These are phyloP conservation scores for Heliconius eleuchia DNA, from an alignment of 1,140 invertebrate genomes.

Conservation along the genomic window DNA sequence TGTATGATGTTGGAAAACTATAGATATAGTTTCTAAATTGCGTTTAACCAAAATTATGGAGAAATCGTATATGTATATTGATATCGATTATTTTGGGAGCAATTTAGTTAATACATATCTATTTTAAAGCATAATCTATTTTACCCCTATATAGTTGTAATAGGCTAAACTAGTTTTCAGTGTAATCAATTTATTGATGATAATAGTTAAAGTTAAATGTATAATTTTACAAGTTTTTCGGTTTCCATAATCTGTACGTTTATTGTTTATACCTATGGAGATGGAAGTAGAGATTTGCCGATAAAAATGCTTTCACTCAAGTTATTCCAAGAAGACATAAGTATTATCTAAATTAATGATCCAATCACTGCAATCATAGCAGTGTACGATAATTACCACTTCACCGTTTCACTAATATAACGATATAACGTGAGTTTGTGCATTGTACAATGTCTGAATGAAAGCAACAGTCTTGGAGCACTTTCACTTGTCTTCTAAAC, in stretches of 20 bases:
- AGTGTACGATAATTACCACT: neutral
- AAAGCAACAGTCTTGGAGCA: conserved; percentile 56
- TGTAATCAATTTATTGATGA: neutral
- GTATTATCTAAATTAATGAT: neutral
- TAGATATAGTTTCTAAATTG: too few species aligned
- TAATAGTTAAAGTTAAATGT: neutral
- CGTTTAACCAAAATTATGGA: too few species aligned
- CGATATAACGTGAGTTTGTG: conserved; percentile 14
- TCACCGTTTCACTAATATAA: neutral
- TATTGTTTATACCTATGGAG: too few species aligned
- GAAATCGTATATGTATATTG: too few species aligned
- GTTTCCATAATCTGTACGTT: too few species aligned
- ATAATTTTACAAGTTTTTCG: too few species aligned
- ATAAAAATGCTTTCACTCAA: neutral
- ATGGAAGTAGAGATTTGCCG: too few species aligned
- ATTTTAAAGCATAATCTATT: too few species aligned
- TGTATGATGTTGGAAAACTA: too few species aligned
- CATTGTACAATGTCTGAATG: conserved; percentile 43
- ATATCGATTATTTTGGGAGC: too few species aligned
- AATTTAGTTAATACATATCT: too few species aligned
- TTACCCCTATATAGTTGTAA: too few species aligned
- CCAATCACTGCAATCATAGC: neutral
- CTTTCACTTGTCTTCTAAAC: conserved; percentile 51
- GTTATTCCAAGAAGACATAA: neutral
- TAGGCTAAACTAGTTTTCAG: neutral